Evolutionary conservation across 2,113 vertebrate genomes (phyloP).

Genomic region (Isichthys henryi): DNA sequence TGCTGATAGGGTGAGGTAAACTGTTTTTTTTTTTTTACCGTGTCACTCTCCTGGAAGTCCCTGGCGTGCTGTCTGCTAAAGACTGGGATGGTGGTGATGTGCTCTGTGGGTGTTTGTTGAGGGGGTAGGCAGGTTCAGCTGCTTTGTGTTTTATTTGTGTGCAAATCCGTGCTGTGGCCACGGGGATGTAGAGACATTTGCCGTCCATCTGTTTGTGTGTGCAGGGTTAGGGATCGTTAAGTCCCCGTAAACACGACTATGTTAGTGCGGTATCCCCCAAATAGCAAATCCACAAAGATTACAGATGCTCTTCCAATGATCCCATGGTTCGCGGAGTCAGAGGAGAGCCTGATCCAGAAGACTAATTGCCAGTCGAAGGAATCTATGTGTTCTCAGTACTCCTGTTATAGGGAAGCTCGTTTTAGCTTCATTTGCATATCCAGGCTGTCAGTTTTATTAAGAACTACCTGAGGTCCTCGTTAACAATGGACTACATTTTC

Average conservation of each 20-base stretch:
- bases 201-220: not conserved
- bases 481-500: not conserved
- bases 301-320: not conserved
- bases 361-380: not conserved
- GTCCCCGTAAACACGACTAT: not conserved
- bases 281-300: not conserved
- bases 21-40: not conserved
- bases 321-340: not conserved
- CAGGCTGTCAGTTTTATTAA: not conserved
- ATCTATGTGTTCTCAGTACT: not conserved
- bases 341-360: not conserved
- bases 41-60: not conserved
- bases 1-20: not conserved
- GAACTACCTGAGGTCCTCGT: not conserved
- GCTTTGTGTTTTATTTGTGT: not conserved
- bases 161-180: not conserved
- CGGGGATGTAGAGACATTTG: not conserved
- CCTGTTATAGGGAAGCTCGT: not conserved
- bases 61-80: not conserved
- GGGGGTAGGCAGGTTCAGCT: not conserved
- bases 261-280: not conserved
- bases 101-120: not conserved
- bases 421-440: not conserved
- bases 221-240: not conserved
- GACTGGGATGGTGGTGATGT: not conserved